Evolutionary conservation across 2,113 vertebrate species (phyloP).

Genomic region (Syrrhaptes paradoxus): DNA sequence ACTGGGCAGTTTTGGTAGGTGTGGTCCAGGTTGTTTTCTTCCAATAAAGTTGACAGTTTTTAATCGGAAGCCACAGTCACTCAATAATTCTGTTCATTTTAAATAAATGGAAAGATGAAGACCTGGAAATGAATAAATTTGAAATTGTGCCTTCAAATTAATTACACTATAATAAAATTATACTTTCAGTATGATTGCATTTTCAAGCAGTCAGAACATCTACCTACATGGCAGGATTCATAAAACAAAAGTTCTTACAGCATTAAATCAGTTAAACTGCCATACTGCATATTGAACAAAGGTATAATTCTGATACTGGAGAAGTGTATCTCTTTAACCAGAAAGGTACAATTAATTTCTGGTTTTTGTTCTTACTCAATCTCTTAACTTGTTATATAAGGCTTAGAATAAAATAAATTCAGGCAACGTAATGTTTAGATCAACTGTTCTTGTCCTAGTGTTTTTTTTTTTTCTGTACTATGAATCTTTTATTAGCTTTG

Average conservation of each 20-base stretch:
- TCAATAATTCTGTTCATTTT: neutral
- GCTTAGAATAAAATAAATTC: neutral
- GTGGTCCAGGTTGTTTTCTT: neutral
- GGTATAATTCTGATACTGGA: neutral
- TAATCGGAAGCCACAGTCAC: neutral
- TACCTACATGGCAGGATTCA: neutral
- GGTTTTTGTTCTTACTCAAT: neutral
- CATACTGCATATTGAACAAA: neutral
- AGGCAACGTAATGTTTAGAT: neutral
- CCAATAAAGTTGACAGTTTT: neutral
- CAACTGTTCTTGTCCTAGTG: neutral
- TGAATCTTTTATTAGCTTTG: slow-evolving; percentile 20
- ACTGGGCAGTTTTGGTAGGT: slow-evolving; percentile 96
- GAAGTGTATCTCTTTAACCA: neutral
- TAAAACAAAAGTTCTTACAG: neutral
- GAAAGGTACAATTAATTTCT: neutral
- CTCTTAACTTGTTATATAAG: neutral
- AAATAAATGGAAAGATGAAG: neutral
- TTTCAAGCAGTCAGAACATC: neutral
- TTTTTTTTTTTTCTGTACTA: neutral
- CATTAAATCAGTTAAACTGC: neutral
- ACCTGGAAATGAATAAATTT: neutral
- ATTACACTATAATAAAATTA: neutral
- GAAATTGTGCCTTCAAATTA: neutral
- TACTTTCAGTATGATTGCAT: neutral